Conservation (phyloP, 2,797 vertebrate species). For the Iguana delicatissima region DNA sequence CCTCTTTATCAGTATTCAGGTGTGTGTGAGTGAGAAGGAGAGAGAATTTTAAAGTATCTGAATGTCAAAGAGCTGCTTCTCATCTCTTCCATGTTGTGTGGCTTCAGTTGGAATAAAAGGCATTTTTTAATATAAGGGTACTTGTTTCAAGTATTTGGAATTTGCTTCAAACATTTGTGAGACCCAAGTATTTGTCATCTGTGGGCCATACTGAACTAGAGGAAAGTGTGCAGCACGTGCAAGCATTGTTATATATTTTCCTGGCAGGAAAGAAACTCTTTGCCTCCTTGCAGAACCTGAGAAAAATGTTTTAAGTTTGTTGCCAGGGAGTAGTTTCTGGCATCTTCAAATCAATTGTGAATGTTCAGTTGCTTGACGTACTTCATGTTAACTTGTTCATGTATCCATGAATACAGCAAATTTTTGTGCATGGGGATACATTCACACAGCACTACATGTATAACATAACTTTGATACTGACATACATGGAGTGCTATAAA, state of each 20-base stretch:
- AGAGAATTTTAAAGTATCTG: slow-evolving; percentile 43
- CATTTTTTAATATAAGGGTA: not conserved
- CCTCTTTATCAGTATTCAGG: slow-evolving; percentile 50
- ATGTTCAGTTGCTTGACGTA: not conserved
- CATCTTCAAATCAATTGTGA: not conserved
- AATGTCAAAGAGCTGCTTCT: slow-evolving; percentile 25
- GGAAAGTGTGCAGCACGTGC: no score
- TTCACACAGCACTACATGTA: not conserved
- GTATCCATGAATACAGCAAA: not conserved
- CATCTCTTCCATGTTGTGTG: not conserved
- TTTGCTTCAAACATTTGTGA: not conserved
- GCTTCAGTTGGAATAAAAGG: slow-evolving; percentile 8
- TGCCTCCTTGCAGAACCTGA: not conserved
- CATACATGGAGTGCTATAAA: no score
- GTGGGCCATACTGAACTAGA: not conserved
- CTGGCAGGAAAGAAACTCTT: not conserved
- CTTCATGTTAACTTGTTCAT: not conserved
- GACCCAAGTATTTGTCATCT: slow-evolving; percentile 23
- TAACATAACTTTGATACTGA: not conserved
- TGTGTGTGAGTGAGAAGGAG: slow-evolving; percentile 35
- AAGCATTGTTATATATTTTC: no score
- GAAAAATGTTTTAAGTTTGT: not conserved
- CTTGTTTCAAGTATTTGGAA: not conserved
- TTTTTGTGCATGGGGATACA: not conserved
- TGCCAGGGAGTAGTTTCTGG: not conserved